Evolutionary conservation across 2,888 invertebrate species (phyloP).

Genomic region (Acheta domesticus): DNA sequence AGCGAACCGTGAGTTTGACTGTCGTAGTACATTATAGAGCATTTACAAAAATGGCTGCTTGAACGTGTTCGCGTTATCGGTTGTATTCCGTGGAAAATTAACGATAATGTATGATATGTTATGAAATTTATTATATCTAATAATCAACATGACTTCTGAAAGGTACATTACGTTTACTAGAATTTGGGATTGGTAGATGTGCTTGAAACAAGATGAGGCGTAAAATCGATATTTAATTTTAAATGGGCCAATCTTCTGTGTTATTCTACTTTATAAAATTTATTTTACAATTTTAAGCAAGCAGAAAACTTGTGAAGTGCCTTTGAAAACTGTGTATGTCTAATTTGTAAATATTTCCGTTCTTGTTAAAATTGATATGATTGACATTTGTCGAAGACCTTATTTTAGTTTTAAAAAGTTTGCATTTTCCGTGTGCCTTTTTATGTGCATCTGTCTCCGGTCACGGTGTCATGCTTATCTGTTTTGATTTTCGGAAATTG

Average conservation of each 20-base stretch:
- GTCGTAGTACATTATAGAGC: background rate
- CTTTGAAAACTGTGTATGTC: too few species aligned
- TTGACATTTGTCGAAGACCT: too few species aligned
- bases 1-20: background rate
- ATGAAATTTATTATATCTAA: slow-evolving; percentile 18
- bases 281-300: background rate
- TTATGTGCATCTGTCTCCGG: too few species aligned
- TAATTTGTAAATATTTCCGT: too few species aligned
- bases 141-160: slow-evolving; percentile 29
- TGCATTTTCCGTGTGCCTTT: too few species aligned
- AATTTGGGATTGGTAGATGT: background rate
- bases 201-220: background rate
- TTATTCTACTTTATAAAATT: slow-evolving; percentile 19
- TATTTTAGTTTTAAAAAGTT: too few species aligned
- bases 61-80: slow-evolving; percentile 20
- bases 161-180: slow-evolving; percentile 26
- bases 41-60: slow-evolving; percentile 33
- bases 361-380: too few species aligned
- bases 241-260: slow-evolving; percentile 31
- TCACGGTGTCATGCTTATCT: too few species aligned
- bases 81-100: slow-evolving; percentile 25
- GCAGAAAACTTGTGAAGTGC: too few species aligned
- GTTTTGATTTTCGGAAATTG: too few species aligned
- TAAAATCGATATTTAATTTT: slow-evolving; percentile 36
- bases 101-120: slow-evolving; percentile 29